A percentile compares a stretch with the other conserved stretches of the same genome.
Evolutionary conservation across 2,888 invertebrate genomes (phyloP).

Genomic region (Ormyrus labotus): DNA sequence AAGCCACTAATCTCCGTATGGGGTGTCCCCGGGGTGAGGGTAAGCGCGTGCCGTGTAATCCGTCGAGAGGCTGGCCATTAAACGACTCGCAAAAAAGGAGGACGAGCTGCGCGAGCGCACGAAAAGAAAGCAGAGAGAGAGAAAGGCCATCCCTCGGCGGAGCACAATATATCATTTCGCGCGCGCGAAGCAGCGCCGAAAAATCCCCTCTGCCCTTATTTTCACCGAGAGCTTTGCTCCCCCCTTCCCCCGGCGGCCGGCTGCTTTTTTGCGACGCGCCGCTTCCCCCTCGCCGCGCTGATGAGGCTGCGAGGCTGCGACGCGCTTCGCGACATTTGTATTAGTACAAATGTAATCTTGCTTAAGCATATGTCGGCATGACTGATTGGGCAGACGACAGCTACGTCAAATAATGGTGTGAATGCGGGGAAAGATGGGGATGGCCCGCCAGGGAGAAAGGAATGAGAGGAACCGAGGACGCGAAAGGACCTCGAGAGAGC

Average conservation of each 20-base stretch:
- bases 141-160: constrained; percentile 59
- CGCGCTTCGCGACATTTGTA: constrained; percentile 53
- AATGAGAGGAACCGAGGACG: not conserved
- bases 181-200: constrained; percentile 32
- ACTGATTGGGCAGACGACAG: constrained; percentile 72
- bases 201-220: constrained; percentile 37
- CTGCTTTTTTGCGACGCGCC: constrained; percentile 1
- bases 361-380: constrained; percentile 74
- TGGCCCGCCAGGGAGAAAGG: not conserved
- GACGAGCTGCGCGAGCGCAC: not conserved
- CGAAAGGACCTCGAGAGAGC: not conserved
- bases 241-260: not conserved
- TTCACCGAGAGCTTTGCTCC: constrained; percentile 51
- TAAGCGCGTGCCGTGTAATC: constrained; percentile 66
- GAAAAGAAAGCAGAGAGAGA: constrained; percentile 25
- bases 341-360: constrained; percentile 75
- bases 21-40: constrained; percentile 62
- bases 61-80: constrained; percentile 72
- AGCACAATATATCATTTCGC: constrained; percentile 69
- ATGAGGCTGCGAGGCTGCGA: constrained; percentile 19
- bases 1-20: constrained; percentile 72
- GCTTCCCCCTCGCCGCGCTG: constrained; percentile 6
- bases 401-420: constrained; percentile 69
- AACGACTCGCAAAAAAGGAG: constrained; percentile 55
- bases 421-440: not conserved